Evolutionary conservation across 1,140 invertebrate genomes (phyloP).

Genomic region (Littorina saxatilis): DNA sequence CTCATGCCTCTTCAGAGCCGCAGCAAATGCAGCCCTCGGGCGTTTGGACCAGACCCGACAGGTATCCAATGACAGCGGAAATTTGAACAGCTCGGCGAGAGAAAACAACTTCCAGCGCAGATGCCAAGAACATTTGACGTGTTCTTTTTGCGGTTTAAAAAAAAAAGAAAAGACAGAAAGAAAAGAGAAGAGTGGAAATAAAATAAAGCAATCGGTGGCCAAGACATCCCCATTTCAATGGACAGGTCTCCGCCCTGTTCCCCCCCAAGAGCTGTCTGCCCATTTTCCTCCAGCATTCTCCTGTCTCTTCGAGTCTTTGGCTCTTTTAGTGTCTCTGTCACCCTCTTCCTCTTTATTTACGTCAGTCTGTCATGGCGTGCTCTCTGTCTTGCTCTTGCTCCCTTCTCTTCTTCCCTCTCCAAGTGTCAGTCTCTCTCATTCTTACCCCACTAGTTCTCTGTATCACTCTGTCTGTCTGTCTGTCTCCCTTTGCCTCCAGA

Average conservation of each 20-base stretch:
- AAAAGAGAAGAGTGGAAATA: too few relatives aligned
- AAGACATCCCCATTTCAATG: background rate
- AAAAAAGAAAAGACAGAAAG: background rate
- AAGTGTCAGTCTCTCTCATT: too few relatives aligned
- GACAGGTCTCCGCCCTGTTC: background rate
- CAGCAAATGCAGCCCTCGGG: background rate
- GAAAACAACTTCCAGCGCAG: background rate
- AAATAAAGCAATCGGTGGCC: background rate
- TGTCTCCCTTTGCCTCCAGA: too few relatives aligned
- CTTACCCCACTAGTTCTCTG: too few relatives aligned
- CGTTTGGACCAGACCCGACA: background rate
- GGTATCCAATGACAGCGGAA: too few relatives aligned
- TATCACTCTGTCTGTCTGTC: background rate
- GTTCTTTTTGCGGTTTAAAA: background rate
- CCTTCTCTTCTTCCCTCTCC: too few relatives aligned
- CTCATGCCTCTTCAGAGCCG: background rate
- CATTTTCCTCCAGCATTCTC: background rate
- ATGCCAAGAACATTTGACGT: background rate
- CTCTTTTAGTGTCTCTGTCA: constrained; percentile 10
- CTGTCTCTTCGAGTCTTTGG: background rate
- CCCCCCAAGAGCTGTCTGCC: too few relatives aligned
- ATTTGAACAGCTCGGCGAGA: background rate
- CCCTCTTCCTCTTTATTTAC: too few relatives aligned
- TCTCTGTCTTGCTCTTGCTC: too few relatives aligned
- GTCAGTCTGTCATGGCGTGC: too few relatives aligned